Percentiles rank a stretch among this genome's conserved stretches.
Conservation (phyloP, 2,888 invertebrate species). For the Hydrotaea cyrtoneurina region DNA sequence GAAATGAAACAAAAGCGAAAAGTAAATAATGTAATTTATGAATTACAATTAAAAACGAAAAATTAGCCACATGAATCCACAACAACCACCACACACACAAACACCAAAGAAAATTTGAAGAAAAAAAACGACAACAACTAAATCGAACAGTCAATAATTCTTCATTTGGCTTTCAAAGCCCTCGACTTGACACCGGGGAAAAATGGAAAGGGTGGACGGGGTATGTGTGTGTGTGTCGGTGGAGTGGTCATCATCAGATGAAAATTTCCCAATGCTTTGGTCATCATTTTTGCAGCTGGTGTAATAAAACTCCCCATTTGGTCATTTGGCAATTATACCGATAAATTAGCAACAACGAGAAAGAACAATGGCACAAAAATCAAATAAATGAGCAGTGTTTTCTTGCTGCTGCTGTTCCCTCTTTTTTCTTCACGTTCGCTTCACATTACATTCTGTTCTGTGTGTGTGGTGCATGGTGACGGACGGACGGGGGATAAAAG, state of each 20-base stretch:
- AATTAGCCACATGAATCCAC: conserved; percentile 71
- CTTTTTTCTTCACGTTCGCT: not conserved
- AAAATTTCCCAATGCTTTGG: conserved; percentile 71
- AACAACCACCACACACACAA: conserved; percentile 48
- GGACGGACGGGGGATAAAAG: not conserved
- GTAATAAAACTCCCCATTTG: conserved; percentile 79
- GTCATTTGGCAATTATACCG: conserved; percentile 81
- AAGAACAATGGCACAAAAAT: conserved; percentile 69
- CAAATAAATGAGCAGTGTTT: conserved; percentile 70
- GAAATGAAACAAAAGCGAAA: conserved; percentile 54
- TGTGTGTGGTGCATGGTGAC: not conserved
- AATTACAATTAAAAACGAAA: conserved; percentile 79
- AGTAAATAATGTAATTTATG: conserved; percentile 77
- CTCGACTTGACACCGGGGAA: not conserved
- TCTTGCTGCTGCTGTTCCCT: conserved; percentile 6
- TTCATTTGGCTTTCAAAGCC: conserved; percentile 12
- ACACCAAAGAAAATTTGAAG: conserved; percentile 36
- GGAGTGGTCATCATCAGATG: conserved; percentile 38
- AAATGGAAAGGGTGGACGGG: conserved; percentile 32
- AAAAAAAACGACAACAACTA: conserved; percentile 30
- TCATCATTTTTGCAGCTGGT: conserved; percentile 76
- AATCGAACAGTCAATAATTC: conserved; percentile 57
- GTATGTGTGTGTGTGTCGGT: not conserved
- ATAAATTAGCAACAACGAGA: conserved; percentile 78
- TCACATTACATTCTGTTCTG: not conserved